Evolutionary conservation across 1,140 invertebrate genomes (phyloP).

Genomic region (Cyclargus thomasi): DNA sequence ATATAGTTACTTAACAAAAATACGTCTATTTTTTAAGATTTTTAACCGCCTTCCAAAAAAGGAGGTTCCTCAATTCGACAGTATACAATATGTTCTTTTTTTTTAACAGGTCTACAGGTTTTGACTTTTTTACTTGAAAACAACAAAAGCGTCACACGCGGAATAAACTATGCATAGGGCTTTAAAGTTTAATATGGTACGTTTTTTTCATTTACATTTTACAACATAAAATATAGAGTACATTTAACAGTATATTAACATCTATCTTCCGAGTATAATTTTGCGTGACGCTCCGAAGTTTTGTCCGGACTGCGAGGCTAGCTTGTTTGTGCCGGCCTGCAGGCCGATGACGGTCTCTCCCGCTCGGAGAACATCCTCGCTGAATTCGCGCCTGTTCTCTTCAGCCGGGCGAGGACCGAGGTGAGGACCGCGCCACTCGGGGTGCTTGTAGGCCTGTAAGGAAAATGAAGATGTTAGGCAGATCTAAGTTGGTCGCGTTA

Average conservation of each 20-base stretch:
- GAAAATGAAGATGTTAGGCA: constrained; percentile 17
- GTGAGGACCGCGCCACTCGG: constrained; percentile 90
- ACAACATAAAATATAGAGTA: neutral
- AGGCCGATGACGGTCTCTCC: constrained; percentile 91
- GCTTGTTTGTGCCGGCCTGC: constrained; percentile 94
- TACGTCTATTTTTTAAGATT: too few relatives aligned
- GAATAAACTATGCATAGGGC: too few relatives aligned
- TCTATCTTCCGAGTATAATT: constrained; percentile 88
- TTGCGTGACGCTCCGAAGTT: constrained; percentile 92
- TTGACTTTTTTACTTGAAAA: too few relatives aligned
- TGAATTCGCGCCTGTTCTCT: constrained; percentile 91
- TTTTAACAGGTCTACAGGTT: too few relatives aligned
- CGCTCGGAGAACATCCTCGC: constrained; percentile 89
- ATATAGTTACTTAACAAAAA: too few relatives aligned
- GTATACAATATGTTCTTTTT: too few relatives aligned
- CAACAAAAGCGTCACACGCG: too few relatives aligned
- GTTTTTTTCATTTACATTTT: neutral
- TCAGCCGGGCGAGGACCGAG: constrained; percentile 90
- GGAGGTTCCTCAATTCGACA: too few relatives aligned
- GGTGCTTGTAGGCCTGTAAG: constrained; percentile 87
- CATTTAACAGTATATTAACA: neutral
- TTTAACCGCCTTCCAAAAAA: too few relatives aligned
- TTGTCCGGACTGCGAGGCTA: constrained; percentile 91
- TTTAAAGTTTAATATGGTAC: too few relatives aligned
- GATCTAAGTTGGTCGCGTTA: too few relatives aligned